Base-by-base conservation (phyloP, 2,113 vertebrate species). In the Formicarius rufipectus region DNA sequence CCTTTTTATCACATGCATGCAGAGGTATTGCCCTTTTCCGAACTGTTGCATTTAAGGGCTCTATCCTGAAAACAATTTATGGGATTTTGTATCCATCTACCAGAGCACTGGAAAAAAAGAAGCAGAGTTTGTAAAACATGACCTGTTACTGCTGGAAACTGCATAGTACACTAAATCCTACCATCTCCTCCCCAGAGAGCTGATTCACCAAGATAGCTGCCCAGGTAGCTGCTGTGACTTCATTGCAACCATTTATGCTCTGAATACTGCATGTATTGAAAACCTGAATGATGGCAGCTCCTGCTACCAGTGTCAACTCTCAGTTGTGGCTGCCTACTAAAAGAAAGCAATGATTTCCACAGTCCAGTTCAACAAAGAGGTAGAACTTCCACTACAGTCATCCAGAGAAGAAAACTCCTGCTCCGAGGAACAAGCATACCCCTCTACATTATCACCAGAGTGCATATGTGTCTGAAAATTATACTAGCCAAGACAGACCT, bases 401-500 rank as follows among this genome's bases (percentile, higher is more conserved):
- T n/a, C 21, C 7, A 33, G 6, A 53, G 16, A 12, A 87, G 10
- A 18, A 16, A 79, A 40, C 4, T 62, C 27, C 45, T 5, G 0
- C 24, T 63, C 4, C 1, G 11, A 15, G 35, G 55, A 91, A 4
- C 13, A 37, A 58, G 25, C 28, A 44, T 8, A 55, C 3, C 4
- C 14, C 89, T 22, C 5, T 33, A 42, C 0, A 0, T 37, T 55
- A 28, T 21, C 52, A 53, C 8, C 0, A 1, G 27, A 24, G 14
- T 6, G 20, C 21, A 44, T 0, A 0, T 9, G 5, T 28, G 47
- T 27, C 42, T 71, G 40, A 66, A 79, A 87, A 47, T 3, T 0
- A 66, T 14, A 24, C 40, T 28, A 42, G 62, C 5, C 49, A 66
- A 42, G 24, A n/a, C 14, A 31, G 12, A 14, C 8, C 44, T 67